Percentiles rank a stretch among this genome's conserved stretches.
phyloP scores from a whole-genome alignment of 2,888 invertebrate genomes.

The Phrixothrix hirtus region DNA sequence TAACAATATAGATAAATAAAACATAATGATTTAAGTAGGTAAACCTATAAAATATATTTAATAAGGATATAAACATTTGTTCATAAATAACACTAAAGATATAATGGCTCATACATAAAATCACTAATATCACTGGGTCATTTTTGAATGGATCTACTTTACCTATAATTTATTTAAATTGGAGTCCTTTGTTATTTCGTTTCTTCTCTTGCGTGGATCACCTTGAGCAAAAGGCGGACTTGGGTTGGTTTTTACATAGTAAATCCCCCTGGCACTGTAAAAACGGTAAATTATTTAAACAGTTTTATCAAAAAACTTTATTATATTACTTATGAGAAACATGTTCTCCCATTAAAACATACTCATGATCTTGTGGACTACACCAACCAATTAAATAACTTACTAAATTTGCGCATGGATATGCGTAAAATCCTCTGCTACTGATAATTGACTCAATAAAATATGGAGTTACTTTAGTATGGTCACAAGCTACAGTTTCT shows the following conservation, averaged over 20 bases:
- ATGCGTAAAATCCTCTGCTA: slow-evolving; percentile 80
- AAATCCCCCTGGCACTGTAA: slow-evolving; percentile 78
- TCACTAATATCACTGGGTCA: slow-evolving; percentile 13
- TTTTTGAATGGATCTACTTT: background rate
- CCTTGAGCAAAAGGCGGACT: slow-evolving; percentile 85
- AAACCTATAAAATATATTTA: background rate
- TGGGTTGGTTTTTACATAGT: slow-evolving; percentile 84
- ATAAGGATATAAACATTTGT: background rate
- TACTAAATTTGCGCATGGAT: slow-evolving; percentile 79
- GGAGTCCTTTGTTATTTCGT: background rate
- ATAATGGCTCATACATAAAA: no score
- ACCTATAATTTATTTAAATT: background rate
- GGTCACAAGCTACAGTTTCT: slow-evolving; percentile 88
- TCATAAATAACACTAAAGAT: background rate
- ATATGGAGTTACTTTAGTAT: slow-evolving; percentile 88
- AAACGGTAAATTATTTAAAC: background rate
- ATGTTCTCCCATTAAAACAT: slow-evolving; percentile 86
- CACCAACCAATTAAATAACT: slow-evolving; percentile 87
- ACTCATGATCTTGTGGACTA: slow-evolving; percentile 75
- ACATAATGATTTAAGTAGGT: background rate
- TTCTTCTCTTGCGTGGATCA: slow-evolving; percentile 62
- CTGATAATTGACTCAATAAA: slow-evolving; percentile 87
- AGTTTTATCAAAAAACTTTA: background rate
- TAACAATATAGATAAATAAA: slow-evolving; percentile 2
- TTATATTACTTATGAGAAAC: slow-evolving; percentile 69